Conservation (phyloP, 1,140 invertebrate genomes). For the Drosophila obscura region DNA sequence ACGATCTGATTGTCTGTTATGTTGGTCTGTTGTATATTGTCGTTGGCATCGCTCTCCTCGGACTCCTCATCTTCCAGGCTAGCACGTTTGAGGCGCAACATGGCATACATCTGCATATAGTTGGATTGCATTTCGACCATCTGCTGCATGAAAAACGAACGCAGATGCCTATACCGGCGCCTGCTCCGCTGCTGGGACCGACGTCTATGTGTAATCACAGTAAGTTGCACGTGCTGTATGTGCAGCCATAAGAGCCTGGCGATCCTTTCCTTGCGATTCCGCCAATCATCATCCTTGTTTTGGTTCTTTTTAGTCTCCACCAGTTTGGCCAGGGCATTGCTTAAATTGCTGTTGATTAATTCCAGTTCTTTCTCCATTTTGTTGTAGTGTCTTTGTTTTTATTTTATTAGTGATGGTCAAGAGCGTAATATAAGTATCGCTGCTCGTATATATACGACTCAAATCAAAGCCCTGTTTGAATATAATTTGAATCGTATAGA, state of each 20-base stretch:
- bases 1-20: conserved; percentile 5
- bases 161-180: conserved; percentile 41
- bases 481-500: too few species aligned
- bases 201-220: conserved; percentile 52
- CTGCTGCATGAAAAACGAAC: conserved; percentile 63
- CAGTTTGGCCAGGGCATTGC: conserved; percentile 34
- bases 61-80: conserved; percentile 6
- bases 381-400: neutral
- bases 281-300: neutral
- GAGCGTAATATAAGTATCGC: too few species aligned
- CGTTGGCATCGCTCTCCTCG: neutral
- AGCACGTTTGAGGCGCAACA: conserved; percentile 56
- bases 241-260: conserved; percentile 55
- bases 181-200: conserved; percentile 50
- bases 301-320: neutral
- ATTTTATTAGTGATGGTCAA: conserved; percentile 1
- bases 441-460: too few species aligned
- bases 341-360: conserved; percentile 49
- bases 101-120: conserved; percentile 62
- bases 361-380: conserved; percentile 60
- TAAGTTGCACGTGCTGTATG: conserved; percentile 48
- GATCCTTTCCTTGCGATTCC: conserved; percentile 38
- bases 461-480: too few species aligned
- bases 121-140: conserved; percentile 62
- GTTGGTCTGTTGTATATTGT: neutral